A percentile compares a stretch with the other conserved stretches of the same genome.
phyloP scores from a whole-genome alignment of 2,888 invertebrate genomes.

The Hyalella azteca region DNA sequence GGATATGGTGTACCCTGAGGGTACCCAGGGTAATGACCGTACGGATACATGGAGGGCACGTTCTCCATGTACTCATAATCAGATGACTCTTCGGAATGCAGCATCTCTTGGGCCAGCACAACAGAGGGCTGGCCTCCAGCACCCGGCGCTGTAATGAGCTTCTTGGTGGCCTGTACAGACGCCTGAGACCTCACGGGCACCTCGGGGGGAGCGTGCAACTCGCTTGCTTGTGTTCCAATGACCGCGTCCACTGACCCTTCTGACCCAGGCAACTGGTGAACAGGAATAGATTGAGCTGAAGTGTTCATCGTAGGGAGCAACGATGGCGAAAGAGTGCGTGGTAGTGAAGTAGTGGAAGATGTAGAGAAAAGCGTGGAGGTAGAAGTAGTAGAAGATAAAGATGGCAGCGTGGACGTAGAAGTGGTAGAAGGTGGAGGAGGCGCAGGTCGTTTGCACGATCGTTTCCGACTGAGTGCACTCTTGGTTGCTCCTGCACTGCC shows the following conservation, averaged over 20 bases:
- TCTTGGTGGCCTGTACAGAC: conserved; percentile 4
- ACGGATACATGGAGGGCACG: background rate
- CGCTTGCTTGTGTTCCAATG: no score
- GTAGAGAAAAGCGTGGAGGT: background rate
- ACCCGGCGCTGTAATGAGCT: no score
- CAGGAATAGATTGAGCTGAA: background rate
- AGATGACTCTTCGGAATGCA: background rate
- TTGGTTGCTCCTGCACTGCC: background rate
- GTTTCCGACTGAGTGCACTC: background rate
- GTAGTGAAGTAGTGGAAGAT: background rate
- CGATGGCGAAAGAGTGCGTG: no score
- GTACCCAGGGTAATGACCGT: background rate
- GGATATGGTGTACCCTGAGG: background rate
- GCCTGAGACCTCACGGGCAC: conserved; percentile 9
- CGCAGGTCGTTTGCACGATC: conserved; percentile 3
- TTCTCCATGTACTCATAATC: background rate
- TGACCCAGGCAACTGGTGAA: background rate
- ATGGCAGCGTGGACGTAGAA: background rate
- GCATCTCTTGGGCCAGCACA: background rate
- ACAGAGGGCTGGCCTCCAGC: background rate
- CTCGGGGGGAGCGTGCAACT: background rate
- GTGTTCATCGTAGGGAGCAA: background rate
- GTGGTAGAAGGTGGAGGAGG: background rate
- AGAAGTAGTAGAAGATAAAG: background rate
- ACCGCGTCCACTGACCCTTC: background rate